phyloP scores from a whole-genome alignment of 1,140 invertebrate species.

The Nymphalis io region DNA sequence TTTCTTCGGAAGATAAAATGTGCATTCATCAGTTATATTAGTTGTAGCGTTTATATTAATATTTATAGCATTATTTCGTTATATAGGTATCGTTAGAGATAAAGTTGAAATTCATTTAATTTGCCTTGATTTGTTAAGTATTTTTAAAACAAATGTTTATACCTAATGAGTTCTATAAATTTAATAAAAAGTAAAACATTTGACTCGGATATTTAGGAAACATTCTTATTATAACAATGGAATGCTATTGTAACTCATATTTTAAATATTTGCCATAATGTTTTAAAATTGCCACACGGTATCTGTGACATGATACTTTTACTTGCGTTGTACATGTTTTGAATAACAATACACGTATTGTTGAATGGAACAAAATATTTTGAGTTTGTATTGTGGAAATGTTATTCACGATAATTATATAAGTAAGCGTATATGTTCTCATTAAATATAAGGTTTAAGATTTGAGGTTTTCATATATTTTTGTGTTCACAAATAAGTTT shows the following conservation, averaged over 20 bases:
- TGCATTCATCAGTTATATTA: too few species aligned
- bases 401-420: background rate
- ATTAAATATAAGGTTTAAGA: too few species aligned
- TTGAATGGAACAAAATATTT: constrained; percentile 16
- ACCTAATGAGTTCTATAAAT: too few species aligned
- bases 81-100: too few species aligned
- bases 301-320: constrained; percentile 29
- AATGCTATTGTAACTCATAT: background rate
- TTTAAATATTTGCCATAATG: constrained; percentile 18
- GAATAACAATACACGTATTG: constrained; percentile 25
- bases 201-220: background rate
- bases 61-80: too few species aligned
- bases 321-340: constrained; percentile 27
- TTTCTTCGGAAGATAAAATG: too few species aligned
- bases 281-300: constrained; percentile 21
- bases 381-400: constrained; percentile 26
- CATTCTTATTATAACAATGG: background rate
- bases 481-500: too few species aligned
- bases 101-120: too few species aligned
- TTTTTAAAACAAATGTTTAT: too few species aligned
- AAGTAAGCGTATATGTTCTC: background rate
- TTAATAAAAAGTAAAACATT: background rate
- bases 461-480: too few species aligned
- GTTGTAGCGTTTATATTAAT: too few species aligned
- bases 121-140: too few species aligned